Base-by-base conservation (phyloP, 1,140 invertebrate species). In the Drosophila melanica region DNA sequence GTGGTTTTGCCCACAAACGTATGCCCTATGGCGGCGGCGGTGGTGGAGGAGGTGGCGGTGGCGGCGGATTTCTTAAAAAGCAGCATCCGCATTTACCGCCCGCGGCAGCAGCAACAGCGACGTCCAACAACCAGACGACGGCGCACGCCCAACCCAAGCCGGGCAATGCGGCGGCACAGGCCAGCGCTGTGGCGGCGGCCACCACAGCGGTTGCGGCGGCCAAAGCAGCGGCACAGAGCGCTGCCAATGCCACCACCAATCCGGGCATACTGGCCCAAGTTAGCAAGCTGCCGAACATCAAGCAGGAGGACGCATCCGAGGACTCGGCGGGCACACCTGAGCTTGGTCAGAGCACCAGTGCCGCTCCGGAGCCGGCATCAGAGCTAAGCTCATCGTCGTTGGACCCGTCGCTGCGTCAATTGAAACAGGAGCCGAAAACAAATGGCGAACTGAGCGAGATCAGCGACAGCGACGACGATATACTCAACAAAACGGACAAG, bases 381-480 rank as follows among this genome's bases (percentile, higher is more conserved):
- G 66, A 51, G n/a, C 51, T 64, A 2, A 41, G 16, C 12, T n/a
- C 30, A 10, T 20, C 23, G 16, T 8, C 23, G 16, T 8, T 55
- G 51, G 60, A 73, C 4, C 2, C 53, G 2, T 47, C 67, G 1
- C 14, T 50, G 55, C 41, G 42, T 6, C 64, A 47, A 42, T 45
- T 84, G 4, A 90, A 87, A 10, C 50, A 75, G 41, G 82, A 87
- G 68, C 60, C 79, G 0, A 71, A 57, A 4, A 23, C 74, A 4
- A 77, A 67, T 8, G 86, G 96, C 77, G 96, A 96, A 79, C 93
- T 97, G 4, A 97, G 96, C 92, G 96, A 97, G 92, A 97, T 97
- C 37, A 97, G 96, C 86, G 96, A 97, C 86, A 96, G 97, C 92
- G 95, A 96, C 51, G 96, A 97, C 92, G 96, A 97, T 74, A 97